Evolutionary conservation across 2,888 invertebrate genomes (phyloP), one percentile per base, ranked within the genome.

Genomic region (Lepidocyrtinus sp.): DNA sequence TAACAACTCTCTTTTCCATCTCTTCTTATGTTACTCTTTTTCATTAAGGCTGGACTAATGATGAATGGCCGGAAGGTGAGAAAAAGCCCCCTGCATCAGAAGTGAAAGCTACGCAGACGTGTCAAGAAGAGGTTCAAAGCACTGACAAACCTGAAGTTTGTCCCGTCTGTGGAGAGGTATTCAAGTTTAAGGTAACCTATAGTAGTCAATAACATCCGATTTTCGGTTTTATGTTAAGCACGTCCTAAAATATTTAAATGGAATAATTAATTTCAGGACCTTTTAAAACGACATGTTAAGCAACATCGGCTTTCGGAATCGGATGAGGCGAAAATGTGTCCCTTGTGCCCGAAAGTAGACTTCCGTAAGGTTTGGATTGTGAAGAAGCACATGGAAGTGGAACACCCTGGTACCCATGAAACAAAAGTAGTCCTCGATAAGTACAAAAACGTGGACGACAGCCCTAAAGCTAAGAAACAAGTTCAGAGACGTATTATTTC

Each of bases 311-410:
- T 73, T 9, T 36, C 61, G 2, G 68, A 68, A 12, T 63, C 75
- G n/a, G 64, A 72, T 22, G 67, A 68, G 12, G 73, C 69, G 15
- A 73, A 81, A 26, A 76, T 65, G 65, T 81, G 81, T 22, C 76
- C 76, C 0, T 27, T 73, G 5, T 81, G 81, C 22, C 76, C 71
- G 17, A 68, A 63, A 26, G 17, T 64, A 0, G 36, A 36, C 5
- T 81, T 81, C 64, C 62, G 76, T 25, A 76, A 69, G 59, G 67
- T 81, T 2, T 76, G 76, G 64, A 45, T 76, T 15, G 26, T 81
- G 9, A 81, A 81, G 45, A 21, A 69, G 2, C 81, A 81, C 22
- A 81, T 81, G 81, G 72, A 50, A 50, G 46, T 12, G 9, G n/a
- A 64, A 1, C 81, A 81, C 61, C 68, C 36, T 5, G 50, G 26